Conservation (phyloP, 92 coral and sea anemone genomes). For the Porites lobata region DNA sequence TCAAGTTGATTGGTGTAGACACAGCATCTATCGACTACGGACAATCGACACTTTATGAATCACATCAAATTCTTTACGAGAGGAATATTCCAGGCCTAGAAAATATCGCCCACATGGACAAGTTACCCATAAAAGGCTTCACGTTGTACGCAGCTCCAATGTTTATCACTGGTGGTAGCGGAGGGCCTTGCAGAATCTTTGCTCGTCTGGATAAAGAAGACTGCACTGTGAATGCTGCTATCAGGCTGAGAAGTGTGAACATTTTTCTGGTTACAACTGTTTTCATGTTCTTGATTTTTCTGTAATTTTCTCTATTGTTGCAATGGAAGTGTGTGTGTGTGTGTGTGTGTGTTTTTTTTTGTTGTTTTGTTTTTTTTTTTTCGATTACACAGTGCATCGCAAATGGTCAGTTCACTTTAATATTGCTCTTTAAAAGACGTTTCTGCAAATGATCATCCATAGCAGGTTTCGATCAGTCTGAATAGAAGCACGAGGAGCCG, state of each 20-base stretch:
- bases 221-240: neutral
- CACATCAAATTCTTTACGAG: constrained; percentile 63
- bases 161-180: constrained; percentile 75
- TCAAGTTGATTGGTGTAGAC: constrained; percentile 80
- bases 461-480: no score
- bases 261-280: neutral
- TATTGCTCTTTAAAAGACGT: no score
- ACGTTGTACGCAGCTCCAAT: constrained; percentile 85
- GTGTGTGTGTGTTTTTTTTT: no score
- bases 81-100: constrained; percentile 79
- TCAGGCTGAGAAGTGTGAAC: neutral
- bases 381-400: no score
- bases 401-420: no score
- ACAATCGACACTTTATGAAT: constrained; percentile 58
- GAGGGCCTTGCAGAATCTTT: constrained; percentile 82
- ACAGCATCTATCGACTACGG: constrained; percentile 86
- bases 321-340: no score
- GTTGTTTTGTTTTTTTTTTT: no score
- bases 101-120: constrained; percentile 84
- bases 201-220: constrained; percentile 52
- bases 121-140: constrained; percentile 74
- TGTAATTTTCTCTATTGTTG: neutral
- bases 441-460: no score
- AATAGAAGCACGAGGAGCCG: no score
- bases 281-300: neutral